Evolutionary conservation across 1,140 invertebrate genomes (phyloP), one percentile per base, ranked within the genome.

Genomic region (Procambarus clarkii): DNA sequence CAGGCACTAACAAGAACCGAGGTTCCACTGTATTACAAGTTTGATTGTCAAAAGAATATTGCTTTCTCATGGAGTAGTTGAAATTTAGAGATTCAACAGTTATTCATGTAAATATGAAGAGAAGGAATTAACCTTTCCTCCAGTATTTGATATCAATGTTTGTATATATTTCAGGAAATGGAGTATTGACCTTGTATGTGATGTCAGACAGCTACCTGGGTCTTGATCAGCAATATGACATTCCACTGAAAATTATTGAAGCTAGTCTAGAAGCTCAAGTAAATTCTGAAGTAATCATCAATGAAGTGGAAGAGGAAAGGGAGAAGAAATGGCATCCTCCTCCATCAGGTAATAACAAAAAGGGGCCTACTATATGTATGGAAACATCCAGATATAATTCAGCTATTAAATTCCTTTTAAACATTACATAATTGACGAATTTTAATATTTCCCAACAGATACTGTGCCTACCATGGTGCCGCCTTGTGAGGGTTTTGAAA

Each of bases 161-260:
- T 71, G 11, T 11, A n/a, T 24, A 92, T 89, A 91, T 95, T 95
- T 91, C 94, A 96, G 98, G 98, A 48, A 95, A 96, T 15, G 95
- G 96, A 21, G 96, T 97, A 79, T 96, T 98, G 92, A 97, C 97
- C 0, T 93, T 99, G 21, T 99, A 98, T 94, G 94, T 99, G 15
- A 96, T 99, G 95, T 99, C 98, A 85, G 98, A 99, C 95, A 97
- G 97, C 83, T 99, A 99, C 94, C 95, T 99, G 48, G 98, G 98
- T 44, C 95, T 99, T 13, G 99, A 99, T 95, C 98, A 99, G 94
- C 98, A 99, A 94, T 99, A 98, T 93, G 95, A 95, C 92, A 85
- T 96, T 48, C 93, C 87, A 69, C 91, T 95, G 46, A 93, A 94
- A 48, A 92, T 93, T n/a, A 86, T 77, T 69, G n/a, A 50, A 34